A percentile compares a stretch with the other conserved stretches of the same genome.
Evolutionary conservation across 2,113 vertebrate species (phyloP).

Genomic region (Semnornis frantzii): DNA sequence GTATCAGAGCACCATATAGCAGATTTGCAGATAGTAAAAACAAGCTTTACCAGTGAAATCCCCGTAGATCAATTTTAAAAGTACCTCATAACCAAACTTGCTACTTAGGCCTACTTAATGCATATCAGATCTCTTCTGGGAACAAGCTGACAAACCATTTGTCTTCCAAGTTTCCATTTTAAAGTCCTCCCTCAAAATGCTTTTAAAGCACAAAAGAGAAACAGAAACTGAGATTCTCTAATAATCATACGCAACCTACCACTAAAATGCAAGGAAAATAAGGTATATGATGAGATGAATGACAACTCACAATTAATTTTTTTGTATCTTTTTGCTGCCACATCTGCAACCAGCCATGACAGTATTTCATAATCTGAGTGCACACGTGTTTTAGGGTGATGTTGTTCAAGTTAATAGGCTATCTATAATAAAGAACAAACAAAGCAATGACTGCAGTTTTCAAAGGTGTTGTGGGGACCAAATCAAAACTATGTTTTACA

Average conservation of each 20-base stretch:
- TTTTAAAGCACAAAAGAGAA: not conserved
- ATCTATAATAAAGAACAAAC: not conserved
- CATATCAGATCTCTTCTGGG: not conserved
- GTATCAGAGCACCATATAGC: not conserved
- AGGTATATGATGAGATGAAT: not conserved
- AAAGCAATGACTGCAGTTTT: not conserved
- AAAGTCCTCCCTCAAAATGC: not conserved
- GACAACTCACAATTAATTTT: not conserved
- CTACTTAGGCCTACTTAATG: not conserved
- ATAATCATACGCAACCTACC: not conserved
- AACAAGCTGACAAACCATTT: not conserved
- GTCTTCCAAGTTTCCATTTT: not conserved
- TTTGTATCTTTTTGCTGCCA: not conserved
- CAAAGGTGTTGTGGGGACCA: not conserved
- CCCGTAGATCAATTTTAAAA: not conserved
- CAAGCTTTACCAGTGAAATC: not conserved
- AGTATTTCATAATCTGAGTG: not conserved
- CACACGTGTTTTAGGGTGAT: not conserved
- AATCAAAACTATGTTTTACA: not conserved
- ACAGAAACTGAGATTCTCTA: not conserved
- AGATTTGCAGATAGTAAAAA: not conserved
- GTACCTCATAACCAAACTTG: not conserved
- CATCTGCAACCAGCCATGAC: not conserved
- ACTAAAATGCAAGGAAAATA: not conserved
- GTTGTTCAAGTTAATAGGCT: not conserved